These are phyloP conservation scores for Euwallacea similis DNA, from an alignment of 1,140 invertebrate genomes.

Conservation along the genomic window DNA sequence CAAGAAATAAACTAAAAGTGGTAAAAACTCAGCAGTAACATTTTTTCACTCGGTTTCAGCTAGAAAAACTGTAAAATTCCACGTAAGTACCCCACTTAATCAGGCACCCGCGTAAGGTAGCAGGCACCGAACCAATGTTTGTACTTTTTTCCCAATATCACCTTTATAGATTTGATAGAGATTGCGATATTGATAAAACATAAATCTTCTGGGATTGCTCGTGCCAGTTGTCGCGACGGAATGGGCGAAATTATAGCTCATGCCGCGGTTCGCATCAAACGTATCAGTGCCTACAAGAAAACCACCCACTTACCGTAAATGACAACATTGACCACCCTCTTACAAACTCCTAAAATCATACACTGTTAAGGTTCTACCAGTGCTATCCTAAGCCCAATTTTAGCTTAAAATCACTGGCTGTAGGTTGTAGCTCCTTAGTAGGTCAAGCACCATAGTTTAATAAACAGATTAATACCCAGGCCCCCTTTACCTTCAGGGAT, in stretches of 20 bases:
- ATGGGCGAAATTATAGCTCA: constrained; percentile 47
- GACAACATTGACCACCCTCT: not conserved
- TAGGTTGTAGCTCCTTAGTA: no score
- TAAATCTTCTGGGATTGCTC: constrained; percentile 38
- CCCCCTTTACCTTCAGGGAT: no score
- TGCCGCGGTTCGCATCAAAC: constrained; percentile 48
- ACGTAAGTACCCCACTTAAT: constrained; percentile 46
- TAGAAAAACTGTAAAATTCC: constrained; percentile 47
- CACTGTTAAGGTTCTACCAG: not conserved
- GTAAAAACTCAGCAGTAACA: constrained; percentile 41
- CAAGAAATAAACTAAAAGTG: constrained; percentile 46
- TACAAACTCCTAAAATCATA: not conserved
- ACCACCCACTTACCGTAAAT: constrained; percentile 20
- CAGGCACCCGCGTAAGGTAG: no score
- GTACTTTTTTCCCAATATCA: no score
- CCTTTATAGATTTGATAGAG: constrained; percentile 24
- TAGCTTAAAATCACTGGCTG: not conserved
- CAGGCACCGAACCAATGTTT: no score
- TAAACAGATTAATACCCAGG: no score
- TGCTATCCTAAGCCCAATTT: not conserved
- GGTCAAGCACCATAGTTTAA: no score
- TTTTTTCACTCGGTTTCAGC: constrained; percentile 41
- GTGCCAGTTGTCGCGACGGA: constrained; percentile 45
- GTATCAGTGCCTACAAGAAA: constrained; percentile 40
- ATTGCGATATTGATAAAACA: constrained; percentile 50